Conservation (phyloP, 2,888 invertebrate genomes). For the Ichneumon xanthorius region DNA sequence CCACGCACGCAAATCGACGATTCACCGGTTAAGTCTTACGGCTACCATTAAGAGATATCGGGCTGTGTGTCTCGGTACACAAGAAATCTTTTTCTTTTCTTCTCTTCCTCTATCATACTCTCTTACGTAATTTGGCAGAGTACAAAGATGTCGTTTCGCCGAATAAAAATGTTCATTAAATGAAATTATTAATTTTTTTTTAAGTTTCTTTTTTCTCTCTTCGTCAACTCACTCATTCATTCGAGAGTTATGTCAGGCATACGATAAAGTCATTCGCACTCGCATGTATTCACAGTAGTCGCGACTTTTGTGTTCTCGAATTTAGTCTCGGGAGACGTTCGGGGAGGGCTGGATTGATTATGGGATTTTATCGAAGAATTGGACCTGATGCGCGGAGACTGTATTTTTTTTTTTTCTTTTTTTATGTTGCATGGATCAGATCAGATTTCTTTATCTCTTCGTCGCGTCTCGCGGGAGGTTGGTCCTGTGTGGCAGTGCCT, state of each 20-base stretch:
- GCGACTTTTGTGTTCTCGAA: conserved; percentile 39
- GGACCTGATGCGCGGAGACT: conserved; percentile 56
- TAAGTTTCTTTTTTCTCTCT: conserved; percentile 55
- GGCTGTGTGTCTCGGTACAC: conserved; percentile 79
- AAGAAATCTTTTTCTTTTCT: conserved; percentile 76
- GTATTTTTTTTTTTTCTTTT: conserved; percentile 18
- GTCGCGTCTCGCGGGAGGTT: conserved; percentile 66
- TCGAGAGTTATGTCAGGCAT: conserved; percentile 17
- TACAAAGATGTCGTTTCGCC: conserved; percentile 80
- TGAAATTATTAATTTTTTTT: conserved; percentile 21
- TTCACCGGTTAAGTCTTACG: conserved; percentile 72
- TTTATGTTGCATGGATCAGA: conserved; percentile 32
- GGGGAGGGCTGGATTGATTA: conserved; percentile 35
- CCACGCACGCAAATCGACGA: conserved; percentile 78
- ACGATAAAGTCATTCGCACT: conserved; percentile 25
- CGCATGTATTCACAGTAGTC: conserved; percentile 37
- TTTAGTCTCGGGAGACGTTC: conserved; percentile 31
- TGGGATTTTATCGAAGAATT: conserved; percentile 57
- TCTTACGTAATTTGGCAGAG: conserved; percentile 70
- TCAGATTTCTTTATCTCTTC: conserved; percentile 44
- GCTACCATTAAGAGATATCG: conserved; percentile 78
- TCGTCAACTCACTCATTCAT: conserved; percentile 60
- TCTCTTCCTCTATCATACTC: conserved; percentile 68
- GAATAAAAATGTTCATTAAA: conserved; percentile 76
- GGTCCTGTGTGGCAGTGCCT: conserved; percentile 75